Conservation (phyloP, 2,113 vertebrate species). For the Xenopus laevis region DNA sequence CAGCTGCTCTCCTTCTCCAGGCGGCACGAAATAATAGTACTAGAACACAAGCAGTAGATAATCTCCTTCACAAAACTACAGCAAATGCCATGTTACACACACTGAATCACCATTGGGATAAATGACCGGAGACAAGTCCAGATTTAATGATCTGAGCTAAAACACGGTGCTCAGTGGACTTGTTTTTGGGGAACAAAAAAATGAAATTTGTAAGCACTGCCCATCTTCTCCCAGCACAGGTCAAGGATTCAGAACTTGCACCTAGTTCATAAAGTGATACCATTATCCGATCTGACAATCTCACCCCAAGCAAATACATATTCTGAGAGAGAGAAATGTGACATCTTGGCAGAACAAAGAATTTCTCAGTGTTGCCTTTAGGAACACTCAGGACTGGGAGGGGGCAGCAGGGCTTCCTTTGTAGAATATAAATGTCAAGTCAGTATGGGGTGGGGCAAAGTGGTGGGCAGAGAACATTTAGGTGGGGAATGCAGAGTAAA, state of each 20-base stretch:
- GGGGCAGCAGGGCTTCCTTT: background rate
- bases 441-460: background rate
- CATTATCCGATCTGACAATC: background rate
- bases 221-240: too few species aligned
- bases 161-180: too few species aligned
- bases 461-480: background rate
- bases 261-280: too few species aligned
- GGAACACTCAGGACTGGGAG: background rate
- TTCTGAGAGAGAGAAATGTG: background rate
- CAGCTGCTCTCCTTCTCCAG: constrained; percentile 30
- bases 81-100: too few species aligned
- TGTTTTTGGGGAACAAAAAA: too few species aligned
- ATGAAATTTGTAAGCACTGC: too few species aligned
- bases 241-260: background rate
- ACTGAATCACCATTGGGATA: too few species aligned
- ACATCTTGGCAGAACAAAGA: background rate
- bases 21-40: constrained; percentile 21
- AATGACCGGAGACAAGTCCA: too few species aligned
- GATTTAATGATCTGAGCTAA: too few species aligned
- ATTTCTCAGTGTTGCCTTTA: background rate
- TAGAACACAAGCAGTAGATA: background rate
- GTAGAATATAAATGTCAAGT: background rate
- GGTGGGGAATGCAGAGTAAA: background rate
- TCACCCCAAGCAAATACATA: background rate
- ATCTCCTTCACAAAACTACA: background rate